Evolutionary conservation across 2,888 invertebrate genomes (phyloP).

Genomic region (Empis livida): DNA sequence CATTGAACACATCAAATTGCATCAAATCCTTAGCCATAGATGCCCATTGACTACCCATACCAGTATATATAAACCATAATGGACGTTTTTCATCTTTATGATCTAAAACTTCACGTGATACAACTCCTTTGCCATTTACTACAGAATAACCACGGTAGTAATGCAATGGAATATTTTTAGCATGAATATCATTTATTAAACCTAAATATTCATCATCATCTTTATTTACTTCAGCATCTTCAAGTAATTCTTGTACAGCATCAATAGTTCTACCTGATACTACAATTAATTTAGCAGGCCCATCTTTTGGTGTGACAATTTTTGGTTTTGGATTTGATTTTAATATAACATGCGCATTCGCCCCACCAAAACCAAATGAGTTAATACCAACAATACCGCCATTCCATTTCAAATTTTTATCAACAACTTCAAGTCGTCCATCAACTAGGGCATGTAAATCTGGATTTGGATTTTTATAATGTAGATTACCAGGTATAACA

Average conservation of each 20-base stretch:
- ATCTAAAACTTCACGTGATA: conserved; percentile 40
- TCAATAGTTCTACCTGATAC: conserved; percentile 78
- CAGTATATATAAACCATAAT: conserved; percentile 91
- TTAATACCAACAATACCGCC: conserved; percentile 90
- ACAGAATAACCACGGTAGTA: conserved; percentile 70
- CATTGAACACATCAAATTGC: conserved; percentile 66
- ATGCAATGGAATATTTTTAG: conserved; percentile 59
- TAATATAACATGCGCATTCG: conserved; percentile 83
- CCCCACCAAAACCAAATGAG: conserved; percentile 97
- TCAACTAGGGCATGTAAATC: conserved; percentile 85
- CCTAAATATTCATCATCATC: conserved; percentile 63
- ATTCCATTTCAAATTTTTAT: conserved; percentile 67
- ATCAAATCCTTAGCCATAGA: conserved; percentile 87
- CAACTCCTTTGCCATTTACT: conserved; percentile 41
- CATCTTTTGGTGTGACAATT: conserved; percentile 41
- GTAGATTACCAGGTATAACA: conserved; percentile 81
- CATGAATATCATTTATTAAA: conserved; percentile 62
- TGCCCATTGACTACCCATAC: conserved; percentile 98
- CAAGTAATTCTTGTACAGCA: conserved; percentile 54
- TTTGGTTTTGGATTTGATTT: conserved; percentile 64
- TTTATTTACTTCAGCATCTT: conserved; percentile 44
- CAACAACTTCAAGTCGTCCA: conserved; percentile 83
- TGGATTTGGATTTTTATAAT: conserved; percentile 73
- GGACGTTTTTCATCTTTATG: conserved; percentile 53
- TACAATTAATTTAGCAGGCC: conserved; percentile 53